These are phyloP conservation scores for Caenorhabditis macrosperma DNA, from an alignment of 2,888 invertebrate genomes.

Conservation along the genomic window DNA sequence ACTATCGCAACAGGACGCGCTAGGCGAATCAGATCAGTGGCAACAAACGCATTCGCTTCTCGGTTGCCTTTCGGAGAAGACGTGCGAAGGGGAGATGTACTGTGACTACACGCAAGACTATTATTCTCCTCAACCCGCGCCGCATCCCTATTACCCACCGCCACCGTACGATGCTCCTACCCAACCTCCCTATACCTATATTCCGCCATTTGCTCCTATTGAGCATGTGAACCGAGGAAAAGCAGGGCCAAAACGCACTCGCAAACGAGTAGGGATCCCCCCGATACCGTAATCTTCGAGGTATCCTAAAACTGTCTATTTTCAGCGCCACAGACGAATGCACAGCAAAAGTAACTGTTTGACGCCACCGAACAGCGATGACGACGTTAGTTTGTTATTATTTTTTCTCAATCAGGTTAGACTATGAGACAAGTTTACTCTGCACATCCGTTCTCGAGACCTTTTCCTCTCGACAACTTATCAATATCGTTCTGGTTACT, in stretches of 20 bases:
- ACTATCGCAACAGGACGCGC: constrained; percentile 22
- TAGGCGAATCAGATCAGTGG: constrained; percentile 49
- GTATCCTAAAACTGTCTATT: neutral
- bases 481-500: constrained; percentile 4
- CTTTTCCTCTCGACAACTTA: neutral
- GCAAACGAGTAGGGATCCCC: neutral
- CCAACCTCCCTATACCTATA: neutral
- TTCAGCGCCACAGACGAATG: constrained; percentile 57
- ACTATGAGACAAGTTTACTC: constrained; percentile 16
- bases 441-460: constrained; percentile 30
- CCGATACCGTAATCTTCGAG: neutral
- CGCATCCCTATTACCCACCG: neutral
- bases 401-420: constrained; percentile 51
- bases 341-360: constrained; percentile 51
- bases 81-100: neutral
- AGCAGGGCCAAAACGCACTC: too few relatives aligned
- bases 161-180: constrained; percentile 12
- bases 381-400: constrained; percentile 60
- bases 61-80: neutral
- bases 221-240: constrained; percentile 9
- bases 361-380: constrained; percentile 60
- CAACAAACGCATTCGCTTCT: constrained; percentile 13
- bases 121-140: neutral
- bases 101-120: neutral
- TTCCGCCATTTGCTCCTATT: neutral